Evolutionary conservation across 2,113 vertebrate species (phyloP).

Genomic region (Ivindomyrus marchei): DNA sequence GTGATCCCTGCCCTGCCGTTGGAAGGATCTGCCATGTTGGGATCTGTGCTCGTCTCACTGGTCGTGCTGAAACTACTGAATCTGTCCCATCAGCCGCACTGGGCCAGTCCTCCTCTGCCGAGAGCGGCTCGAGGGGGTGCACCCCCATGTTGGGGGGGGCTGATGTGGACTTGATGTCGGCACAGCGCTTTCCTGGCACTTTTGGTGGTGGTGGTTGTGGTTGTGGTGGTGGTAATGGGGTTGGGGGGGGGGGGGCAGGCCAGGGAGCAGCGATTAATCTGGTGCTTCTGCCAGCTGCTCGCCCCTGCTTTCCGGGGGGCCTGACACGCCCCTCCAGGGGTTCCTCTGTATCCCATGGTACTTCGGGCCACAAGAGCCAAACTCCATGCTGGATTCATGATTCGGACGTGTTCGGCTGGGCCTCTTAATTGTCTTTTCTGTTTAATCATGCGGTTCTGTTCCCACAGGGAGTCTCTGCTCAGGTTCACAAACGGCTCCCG

Average conservation of each 20-base stretch:
- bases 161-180: background rate
- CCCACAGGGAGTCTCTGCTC: background rate
- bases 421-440: constrained; percentile 9
- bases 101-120: background rate
- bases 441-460: constrained; percentile 8
- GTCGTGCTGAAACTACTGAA: constrained; percentile 36
- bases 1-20: background rate
- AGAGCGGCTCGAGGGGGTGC: constrained; percentile 24
- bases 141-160: background rate
- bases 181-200: background rate
- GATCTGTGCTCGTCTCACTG: background rate
- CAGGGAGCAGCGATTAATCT: background rate
- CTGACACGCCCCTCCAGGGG: background rate
- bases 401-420: constrained; percentile 2
- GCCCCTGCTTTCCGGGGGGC: background rate
- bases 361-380: background rate
- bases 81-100: constrained; percentile 23
- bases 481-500: constrained; percentile 1
- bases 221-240: background rate
- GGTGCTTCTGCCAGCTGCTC: background rate
- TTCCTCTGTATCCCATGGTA: background rate
- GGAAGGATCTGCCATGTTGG: background rate
- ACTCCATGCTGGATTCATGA: background rate
- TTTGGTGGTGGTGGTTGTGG: background rate
- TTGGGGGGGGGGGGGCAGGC: background rate